Evolutionary conservation across 2,888 invertebrate genomes (phyloP), one percentile per base, ranked within the genome.

Genomic region (Eurytoma adleriae): DNA sequence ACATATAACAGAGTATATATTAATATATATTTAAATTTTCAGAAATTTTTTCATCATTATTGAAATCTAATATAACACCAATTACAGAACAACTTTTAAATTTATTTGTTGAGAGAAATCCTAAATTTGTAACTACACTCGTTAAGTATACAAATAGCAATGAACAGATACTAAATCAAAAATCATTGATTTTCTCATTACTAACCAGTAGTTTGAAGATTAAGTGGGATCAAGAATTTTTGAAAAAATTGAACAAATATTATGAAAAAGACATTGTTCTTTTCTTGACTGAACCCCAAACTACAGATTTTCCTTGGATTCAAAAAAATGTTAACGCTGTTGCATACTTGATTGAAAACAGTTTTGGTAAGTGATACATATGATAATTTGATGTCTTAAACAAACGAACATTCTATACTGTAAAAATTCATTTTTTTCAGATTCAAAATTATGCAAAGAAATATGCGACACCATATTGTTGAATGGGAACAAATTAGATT

Each of bases 141-240:
- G 90, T 91, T 80, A 91, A 92, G 84, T 91, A 92, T 87, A 87
- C 93, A 0, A 81, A 85, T 1, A 91, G 88, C 5, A 82, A 84
- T 83, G 87, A 92, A 0, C 92, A 91, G 70, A 89, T 93, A 68
- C 88, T 94, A 61, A 90, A 92, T 14, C 93, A 94, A 86, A 93
- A 94, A 86, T 94, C 94, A 85, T 87, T 95, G 1, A 91, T 95
- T 2, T 92, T 96, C 84, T 94, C 95, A 0, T 87, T 96, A 68
- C 92, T 83, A 85, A 92, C 86, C 82, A 91, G 86, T 86, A 93
- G 91, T 87, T 87, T 83, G 86, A 91, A 83, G 89, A 91, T 84
- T 74, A 91, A 83, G 62, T 86, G 90, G 84, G 89, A 92, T 0
- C 90, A 92, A 56, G 90, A 92, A 30, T 90, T 94, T 40, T 87